Conservation (phyloP, 2,797 vertebrate species). For the Gallirallus australis region DNA sequence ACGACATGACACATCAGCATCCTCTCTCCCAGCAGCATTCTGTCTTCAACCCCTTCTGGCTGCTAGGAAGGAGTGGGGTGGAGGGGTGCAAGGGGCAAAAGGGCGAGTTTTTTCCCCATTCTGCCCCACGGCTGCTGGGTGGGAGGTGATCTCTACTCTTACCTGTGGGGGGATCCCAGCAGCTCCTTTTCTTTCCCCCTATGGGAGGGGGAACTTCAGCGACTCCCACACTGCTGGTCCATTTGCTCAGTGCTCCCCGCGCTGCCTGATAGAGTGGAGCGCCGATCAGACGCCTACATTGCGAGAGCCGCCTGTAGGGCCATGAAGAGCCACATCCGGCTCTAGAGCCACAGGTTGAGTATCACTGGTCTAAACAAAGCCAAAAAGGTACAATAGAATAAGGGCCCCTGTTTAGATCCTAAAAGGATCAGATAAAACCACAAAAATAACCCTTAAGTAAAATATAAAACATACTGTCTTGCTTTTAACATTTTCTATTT, state of each 20-base stretch:
- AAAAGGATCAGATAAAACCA: slow-evolving; percentile 77
- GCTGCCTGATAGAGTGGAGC: slow-evolving; percentile 79
- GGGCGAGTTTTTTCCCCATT: slow-evolving; percentile 65
- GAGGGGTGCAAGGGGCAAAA: slow-evolving; percentile 66
- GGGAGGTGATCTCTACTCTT: slow-evolving; percentile 78
- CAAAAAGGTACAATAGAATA: slow-evolving; percentile 81
- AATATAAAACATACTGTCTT: slow-evolving; percentile 75
- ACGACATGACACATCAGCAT: slow-evolving; percentile 67
- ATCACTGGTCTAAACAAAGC: slow-evolving; percentile 81
- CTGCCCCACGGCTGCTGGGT: slow-evolving; percentile 74
- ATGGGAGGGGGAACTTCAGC: slow-evolving; percentile 79
- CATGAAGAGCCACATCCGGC: slow-evolving; percentile 79
- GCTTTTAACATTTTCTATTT: slow-evolving; percentile 72
- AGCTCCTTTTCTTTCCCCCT: slow-evolving; percentile 80
- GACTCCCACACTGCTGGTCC: slow-evolving; percentile 79
- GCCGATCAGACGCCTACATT: slow-evolving; percentile 79
- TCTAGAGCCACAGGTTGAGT: slow-evolving; percentile 81
- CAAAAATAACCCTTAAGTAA: slow-evolving; percentile 77
- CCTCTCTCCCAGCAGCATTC: slow-evolving; percentile 66
- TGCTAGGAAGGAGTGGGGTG: slow-evolving; percentile 67
- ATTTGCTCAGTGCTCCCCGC: slow-evolving; percentile 78
- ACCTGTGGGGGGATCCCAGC: slow-evolving; percentile 79
- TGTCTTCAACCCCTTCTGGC: slow-evolving; percentile 56
- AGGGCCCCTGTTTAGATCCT: slow-evolving; percentile 78
- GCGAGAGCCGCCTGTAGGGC: slow-evolving; percentile 79